Evolutionary conservation across 2,888 invertebrate species (phyloP), one percentile per base, ranked within the genome.

Genomic region (Thera obeliscata): DNA sequence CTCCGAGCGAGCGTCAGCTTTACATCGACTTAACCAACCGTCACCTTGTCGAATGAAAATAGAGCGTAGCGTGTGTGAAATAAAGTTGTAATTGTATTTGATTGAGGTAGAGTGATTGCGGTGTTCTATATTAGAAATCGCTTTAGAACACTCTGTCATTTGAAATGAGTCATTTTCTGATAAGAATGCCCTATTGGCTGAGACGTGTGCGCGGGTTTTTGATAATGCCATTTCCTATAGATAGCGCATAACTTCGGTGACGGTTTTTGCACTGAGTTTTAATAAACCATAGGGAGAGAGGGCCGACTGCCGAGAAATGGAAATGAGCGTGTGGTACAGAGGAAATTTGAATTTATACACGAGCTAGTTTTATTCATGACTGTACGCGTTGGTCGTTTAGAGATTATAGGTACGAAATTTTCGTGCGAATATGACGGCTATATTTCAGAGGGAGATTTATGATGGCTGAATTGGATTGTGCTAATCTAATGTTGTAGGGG

Each of bases 151-250:
- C 94, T 94, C 94, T 94, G 94, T 94, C 94, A 94, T 95, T 95
- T 95, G 95, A 95, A 95, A 95, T 95, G 95, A 95, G 94, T 95
- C 95, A 95, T 95, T 95, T 95, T 95, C 95, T 95, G 95, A 95
- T 95, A 95, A 95, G 95, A 94, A 94, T 92, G 92, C 93, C 91
- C 94, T 94, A 94, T 94, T 94, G 94, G 94, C 83, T 91, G 91
- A 90, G 91, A 91, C 91, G 91, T 89, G 93, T 91, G 93, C 88
- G 88, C 88, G 88, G 88, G 86, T 83, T 83, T 83, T 87, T 90
- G 93, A 93, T 93, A 93, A 93, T 90, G 86, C 89, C 87, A 92
- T 93, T 93, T 93, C 93, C 93, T 89, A 89, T 82, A 92, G 93
- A 93, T 93, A 93, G 87, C 86, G 88, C 86, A 88, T 89, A 89